These are phyloP conservation scores for Trogon surrucura DNA, from an alignment of 2,113 vertebrate genomes.

Conservation along the genomic window DNA sequence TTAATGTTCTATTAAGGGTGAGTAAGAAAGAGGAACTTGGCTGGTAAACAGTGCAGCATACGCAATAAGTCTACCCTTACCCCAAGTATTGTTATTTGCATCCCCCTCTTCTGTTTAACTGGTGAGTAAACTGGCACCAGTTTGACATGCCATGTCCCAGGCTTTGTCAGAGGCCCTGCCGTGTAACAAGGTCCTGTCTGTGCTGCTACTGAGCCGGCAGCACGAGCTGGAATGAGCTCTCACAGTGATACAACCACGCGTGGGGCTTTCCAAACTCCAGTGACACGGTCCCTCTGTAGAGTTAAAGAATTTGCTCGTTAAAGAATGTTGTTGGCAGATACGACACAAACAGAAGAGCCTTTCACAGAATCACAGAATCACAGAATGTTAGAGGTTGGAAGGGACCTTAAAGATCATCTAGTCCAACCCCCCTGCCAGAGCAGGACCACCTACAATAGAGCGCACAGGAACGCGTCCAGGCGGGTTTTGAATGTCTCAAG, in stretches of 20 bases:
- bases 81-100: neutral
- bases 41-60: neutral
- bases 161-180: neutral
- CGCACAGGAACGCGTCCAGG: no score
- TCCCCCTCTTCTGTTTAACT: neutral
- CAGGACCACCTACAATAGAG: no score
- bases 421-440: no score
- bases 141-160: neutral
- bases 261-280: neutral
- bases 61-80: neutral
- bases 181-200: neutral
- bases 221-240: neutral
- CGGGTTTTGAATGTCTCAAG: no score
- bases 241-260: neutral
- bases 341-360: neutral
- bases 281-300: rapidly evolving
- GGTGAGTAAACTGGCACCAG: neutral
- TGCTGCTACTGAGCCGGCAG: neutral
- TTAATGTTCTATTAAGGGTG: neutral
- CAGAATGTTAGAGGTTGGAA: no score
- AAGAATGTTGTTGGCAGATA: neutral
- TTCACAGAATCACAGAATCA: no score
- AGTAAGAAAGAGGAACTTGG: neutral
- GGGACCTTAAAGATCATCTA: no score
- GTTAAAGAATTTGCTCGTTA: neutral